Percentiles rank a stretch among this genome's conserved stretches.
Conservation (phyloP, 2,888 invertebrate species). For the Philaethria dido region DNA sequence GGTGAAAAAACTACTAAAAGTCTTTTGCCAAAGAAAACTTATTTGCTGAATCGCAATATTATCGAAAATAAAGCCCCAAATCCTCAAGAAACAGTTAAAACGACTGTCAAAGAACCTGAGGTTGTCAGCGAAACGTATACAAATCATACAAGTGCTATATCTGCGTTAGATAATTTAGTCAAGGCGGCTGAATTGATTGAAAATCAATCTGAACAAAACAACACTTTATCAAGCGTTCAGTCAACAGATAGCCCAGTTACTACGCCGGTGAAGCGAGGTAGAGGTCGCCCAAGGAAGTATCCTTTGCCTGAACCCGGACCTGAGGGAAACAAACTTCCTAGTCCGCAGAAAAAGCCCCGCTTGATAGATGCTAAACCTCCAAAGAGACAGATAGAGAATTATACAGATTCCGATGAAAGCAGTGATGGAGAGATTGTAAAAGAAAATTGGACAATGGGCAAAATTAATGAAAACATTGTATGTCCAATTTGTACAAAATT, state of each 20-base stretch:
- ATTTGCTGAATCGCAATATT: conserved; percentile 63
- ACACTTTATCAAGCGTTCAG: conserved; percentile 44
- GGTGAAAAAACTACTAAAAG: conserved; percentile 61
- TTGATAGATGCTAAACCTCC: conserved; percentile 60
- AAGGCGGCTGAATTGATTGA: conserved; percentile 78
- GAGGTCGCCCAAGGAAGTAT: conserved; percentile 77
- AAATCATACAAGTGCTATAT: conserved; percentile 59
- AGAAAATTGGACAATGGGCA: conserved; percentile 82
- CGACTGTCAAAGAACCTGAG: conserved; percentile 51
- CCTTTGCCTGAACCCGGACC: conserved; percentile 62
- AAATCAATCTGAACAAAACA: conserved; percentile 64
- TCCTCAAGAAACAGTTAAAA: conserved; percentile 50
- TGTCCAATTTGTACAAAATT: conserved; percentile 79
- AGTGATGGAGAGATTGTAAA: conserved; percentile 62
- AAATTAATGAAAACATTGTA: conserved; percentile 79
- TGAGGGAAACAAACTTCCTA: conserved; percentile 54
- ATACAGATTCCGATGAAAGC: conserved; percentile 59
- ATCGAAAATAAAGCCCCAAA: conserved; percentile 51
- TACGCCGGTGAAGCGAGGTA: conserved; percentile 72
- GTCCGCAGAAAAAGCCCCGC: conserved; percentile 69
- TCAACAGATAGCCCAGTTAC: conserved; percentile 53
- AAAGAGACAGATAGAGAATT: conserved; percentile 47
- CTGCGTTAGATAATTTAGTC: conserved; percentile 76
- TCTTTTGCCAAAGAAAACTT: conserved; percentile 72
- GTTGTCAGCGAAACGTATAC: conserved; percentile 52